Evolutionary conservation across 92 coral and sea anemone species (phyloP).

Genomic region (Epizoanthus ramosus): DNA sequence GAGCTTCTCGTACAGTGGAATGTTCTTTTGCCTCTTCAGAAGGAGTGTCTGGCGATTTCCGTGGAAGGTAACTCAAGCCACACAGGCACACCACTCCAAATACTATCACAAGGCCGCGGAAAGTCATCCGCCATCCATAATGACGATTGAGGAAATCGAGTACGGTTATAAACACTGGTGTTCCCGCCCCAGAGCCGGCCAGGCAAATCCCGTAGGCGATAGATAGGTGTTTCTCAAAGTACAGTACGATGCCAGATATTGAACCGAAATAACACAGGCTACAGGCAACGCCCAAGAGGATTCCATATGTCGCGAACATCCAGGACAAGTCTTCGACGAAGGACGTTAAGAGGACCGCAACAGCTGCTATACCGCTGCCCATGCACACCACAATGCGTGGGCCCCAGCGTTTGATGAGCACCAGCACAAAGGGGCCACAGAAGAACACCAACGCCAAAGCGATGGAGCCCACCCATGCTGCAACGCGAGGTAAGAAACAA

Average conservation of each 20-base stretch:
- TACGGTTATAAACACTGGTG: constrained; percentile 59
- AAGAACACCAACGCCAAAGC: constrained; percentile 73
- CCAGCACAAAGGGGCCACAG: constrained; percentile 76
- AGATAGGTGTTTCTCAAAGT: constrained; percentile 71
- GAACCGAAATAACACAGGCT: constrained; percentile 81
- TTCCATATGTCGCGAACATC: constrained; percentile 70
- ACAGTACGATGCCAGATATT: constrained; percentile 68
- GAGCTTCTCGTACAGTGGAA: neutral
- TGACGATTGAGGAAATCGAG: constrained; percentile 43
- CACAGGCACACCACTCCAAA: constrained; percentile 59
- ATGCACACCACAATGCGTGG: constrained; percentile 71
- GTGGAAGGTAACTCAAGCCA: constrained; percentile 62
- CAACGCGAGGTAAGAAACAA: neutral
- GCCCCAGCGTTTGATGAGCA: constrained; percentile 65
- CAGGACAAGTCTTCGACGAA: constrained; percentile 65
- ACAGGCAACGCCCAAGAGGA: constrained; percentile 75
- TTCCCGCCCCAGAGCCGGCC: constrained; percentile 71
- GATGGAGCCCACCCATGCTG: constrained; percentile 87
- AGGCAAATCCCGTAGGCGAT: constrained; percentile 73
- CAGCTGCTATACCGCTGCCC: constrained; percentile 67
- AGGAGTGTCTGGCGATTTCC: constrained; percentile 3
- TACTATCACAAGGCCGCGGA: constrained; percentile 60
- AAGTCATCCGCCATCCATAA: constrained; percentile 65
- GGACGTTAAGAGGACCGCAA: constrained; percentile 73
- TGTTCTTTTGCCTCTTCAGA: neutral